Evolutionary conservation across 1,140 invertebrate species (phyloP).

Genomic region (Cyclargus thomasi): DNA sequence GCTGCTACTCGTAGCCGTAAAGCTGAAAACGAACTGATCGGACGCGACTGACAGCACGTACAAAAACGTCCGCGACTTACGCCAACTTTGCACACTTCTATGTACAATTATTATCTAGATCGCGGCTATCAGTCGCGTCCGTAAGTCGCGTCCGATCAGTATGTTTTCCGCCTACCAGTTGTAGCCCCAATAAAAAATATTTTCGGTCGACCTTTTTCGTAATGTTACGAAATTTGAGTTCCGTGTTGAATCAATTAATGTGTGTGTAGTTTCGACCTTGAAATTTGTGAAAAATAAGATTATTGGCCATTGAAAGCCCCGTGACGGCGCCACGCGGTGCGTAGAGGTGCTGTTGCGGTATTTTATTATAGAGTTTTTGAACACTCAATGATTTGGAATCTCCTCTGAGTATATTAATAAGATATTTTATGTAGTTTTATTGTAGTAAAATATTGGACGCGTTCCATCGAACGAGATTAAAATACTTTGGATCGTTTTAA

Average conservation of each 20-base stretch:
- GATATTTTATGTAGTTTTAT: not conserved
- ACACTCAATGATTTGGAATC: too few species aligned
- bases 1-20: not conserved
- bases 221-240: not conserved
- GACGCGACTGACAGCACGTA: too few species aligned
- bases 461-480: not conserved
- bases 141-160: too few species aligned
- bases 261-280: not conserved
- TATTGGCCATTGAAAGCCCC: too few species aligned
- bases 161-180: too few species aligned
- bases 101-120: too few species aligned
- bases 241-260: not conserved
- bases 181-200: not conserved
- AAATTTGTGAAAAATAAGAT: not conserved
- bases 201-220: not conserved
- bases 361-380: too few species aligned
- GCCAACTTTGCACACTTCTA: too few species aligned
- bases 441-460: constrained; percentile 1
- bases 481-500: not conserved
- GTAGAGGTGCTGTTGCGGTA: not conserved
- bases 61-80: too few species aligned
- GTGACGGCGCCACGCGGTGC: not conserved
- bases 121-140: too few species aligned
- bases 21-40: too few species aligned
- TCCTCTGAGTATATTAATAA: not conserved